Percentiles rank a stretch among this genome's conserved stretches.
These are phyloP conservation scores for Gracilinanus agilis DNA, from an alignment of 2,113 vertebrate species.

Conservation along the genomic window DNA sequence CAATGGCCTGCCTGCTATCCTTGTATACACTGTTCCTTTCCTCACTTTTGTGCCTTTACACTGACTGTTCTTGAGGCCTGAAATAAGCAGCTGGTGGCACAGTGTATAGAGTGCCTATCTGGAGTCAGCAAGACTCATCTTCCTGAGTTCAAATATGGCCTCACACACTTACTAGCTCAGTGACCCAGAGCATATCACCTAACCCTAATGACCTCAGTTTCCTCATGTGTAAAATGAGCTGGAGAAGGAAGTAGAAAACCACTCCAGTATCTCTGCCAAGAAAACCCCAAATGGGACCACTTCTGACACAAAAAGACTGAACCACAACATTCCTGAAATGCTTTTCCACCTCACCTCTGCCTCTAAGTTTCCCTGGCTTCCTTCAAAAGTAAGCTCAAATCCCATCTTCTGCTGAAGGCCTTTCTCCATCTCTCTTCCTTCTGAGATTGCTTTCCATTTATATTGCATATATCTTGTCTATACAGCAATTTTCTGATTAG, in stretches of 20 bases:
- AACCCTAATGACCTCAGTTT: neutral
- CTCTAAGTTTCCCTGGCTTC: neutral
- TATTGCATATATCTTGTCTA: neutral
- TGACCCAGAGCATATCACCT: neutral
- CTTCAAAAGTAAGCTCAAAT: neutral
- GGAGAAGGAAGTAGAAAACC: neutral
- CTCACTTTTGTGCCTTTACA: no score
- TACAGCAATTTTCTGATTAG: neutral
- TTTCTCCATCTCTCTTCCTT: neutral
- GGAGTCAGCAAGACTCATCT: neutral
- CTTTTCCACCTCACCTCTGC: neutral
- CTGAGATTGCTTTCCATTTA: neutral
- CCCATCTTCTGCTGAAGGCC: neutral
- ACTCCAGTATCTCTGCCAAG: neutral
- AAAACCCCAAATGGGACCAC: neutral
- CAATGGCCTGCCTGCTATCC: no score
- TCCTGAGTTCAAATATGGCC: neutral
- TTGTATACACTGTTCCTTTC: no score
- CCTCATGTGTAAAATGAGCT: neutral
- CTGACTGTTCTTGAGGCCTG: no score
- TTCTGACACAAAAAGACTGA: neutral
- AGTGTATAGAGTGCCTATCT: neutral
- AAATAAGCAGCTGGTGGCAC: neutral
- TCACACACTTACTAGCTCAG: neutral
- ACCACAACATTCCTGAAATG: neutral